Base-by-base conservation (phyloP, 2,888 invertebrate species). In the Dinocampus coccinellae region DNA sequence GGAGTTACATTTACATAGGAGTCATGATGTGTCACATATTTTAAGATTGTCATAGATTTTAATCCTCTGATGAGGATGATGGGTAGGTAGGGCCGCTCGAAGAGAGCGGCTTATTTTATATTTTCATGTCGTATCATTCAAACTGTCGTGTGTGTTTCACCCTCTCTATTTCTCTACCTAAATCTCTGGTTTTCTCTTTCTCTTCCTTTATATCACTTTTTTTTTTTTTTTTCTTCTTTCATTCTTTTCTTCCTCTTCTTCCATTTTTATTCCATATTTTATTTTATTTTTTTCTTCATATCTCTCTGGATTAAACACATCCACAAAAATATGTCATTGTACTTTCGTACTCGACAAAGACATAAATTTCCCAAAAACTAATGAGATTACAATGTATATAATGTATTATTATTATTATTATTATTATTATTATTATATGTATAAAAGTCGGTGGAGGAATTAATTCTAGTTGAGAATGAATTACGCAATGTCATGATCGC, bases 41-140 rank as follows among this genome's bases (percentile, higher is more conserved):
- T 73, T 73, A 62, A 58, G 68, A 75, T 70, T 42, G 72, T 72
- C 69, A 73, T 60, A 58, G 64, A 57, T 55, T 26, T 53, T 60
- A 29, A 68, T 42, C 52, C 52, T 47, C 16, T 33, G 64, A 42
- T 53, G 64, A 64, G 11, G 70, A 55, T 60, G 33, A 66, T 63
- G 47, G 47, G 29, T 47, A 36, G 47, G 29, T 47, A 26, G 33
- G 20, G 20, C 10, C 24, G 6, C 11, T 39, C 3, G 47, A 9
- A 39, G 39, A 20, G 29, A 57, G n/a, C n/a, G 22, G 33, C 53
- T 36, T 58, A 52, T 64, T 39, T 68, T 74, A 70, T 73, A 70
- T 73, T 70, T 73, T 52, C 61, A 53, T 61, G 68, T 73, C 61
- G 42, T 61, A 65, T 73, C 73, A 63, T 57, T 66, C 68, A 47